These are phyloP conservation scores for Plecotus auritus DNA, from an alignment of 2,113 vertebrate genomes.

Conservation along the genomic window DNA sequence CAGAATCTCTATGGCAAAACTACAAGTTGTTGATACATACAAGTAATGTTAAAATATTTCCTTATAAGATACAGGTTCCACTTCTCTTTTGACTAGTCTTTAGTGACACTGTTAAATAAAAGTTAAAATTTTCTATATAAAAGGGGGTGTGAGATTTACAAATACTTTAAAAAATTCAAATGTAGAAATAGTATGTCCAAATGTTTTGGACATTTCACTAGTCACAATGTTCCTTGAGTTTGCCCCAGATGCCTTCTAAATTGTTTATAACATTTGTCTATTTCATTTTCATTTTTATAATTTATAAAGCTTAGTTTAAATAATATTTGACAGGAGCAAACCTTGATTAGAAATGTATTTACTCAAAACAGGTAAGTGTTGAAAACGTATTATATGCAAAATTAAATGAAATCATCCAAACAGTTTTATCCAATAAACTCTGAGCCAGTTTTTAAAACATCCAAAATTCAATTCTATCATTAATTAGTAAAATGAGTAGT, in stretches of 20 bases:
- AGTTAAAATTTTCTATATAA: slow-evolving; percentile 18
- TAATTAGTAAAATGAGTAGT: neutral
- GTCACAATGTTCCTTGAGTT: neutral
- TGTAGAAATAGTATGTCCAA: neutral
- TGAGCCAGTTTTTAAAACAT: neutral
- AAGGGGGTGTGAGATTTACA: neutral
- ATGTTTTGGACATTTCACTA: slow-evolving; percentile 19
- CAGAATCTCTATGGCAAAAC: slow-evolving; percentile 40
- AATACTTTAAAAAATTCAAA: slow-evolving; percentile 16
- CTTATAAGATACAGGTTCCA: neutral
- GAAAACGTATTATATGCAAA: slow-evolving; percentile 44
- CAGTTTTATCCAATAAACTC: slow-evolving; percentile 18
- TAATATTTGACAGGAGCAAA: slow-evolving; percentile 50
- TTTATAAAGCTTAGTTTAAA: slow-evolving; percentile 59
- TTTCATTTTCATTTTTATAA: slow-evolving; percentile 41
- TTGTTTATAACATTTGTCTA: neutral
- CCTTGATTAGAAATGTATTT: slow-evolving; percentile 29
- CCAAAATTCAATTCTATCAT: slow-evolving; percentile 2
- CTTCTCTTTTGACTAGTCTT: neutral
- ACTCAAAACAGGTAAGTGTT: slow-evolving; percentile 20
- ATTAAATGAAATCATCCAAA: slow-evolving; percentile 45
- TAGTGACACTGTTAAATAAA: neutral
- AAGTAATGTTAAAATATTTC: slow-evolving; percentile 45
- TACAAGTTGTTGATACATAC: neutral
- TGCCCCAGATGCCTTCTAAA: neutral